A percentile compares a stretch with the other conserved stretches of the same genome.
Evolutionary conservation across 2,113 vertebrate species (phyloP).

Genomic region (Caretta caretta): DNA sequence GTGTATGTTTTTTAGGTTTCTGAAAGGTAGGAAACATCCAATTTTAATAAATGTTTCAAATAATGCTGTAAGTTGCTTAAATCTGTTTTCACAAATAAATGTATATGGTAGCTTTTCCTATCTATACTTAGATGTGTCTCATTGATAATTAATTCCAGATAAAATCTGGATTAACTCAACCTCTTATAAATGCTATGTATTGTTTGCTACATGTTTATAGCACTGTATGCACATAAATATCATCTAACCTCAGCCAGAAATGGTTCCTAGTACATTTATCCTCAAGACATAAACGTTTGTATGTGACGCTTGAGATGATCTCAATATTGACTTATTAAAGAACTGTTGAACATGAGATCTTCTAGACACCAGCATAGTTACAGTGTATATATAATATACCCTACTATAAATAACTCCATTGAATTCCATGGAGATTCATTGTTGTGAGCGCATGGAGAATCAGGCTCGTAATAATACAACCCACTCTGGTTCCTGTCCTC

Average conservation of each 20-base stretch:
- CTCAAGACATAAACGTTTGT: neutral
- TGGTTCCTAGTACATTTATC: neutral
- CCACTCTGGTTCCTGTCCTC: neutral
- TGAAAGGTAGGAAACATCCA: neutral
- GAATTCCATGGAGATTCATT: neutral
- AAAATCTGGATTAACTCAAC: neutral
- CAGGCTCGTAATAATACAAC: neutral
- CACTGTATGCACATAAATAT: neutral
- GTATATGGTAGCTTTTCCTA: neutral
- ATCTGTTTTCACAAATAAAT: neutral
- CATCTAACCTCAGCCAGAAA: neutral
- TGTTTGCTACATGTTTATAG: neutral
- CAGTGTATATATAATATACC: rapidly evolving
- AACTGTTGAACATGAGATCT: neutral
- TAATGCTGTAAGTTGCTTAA: neutral
- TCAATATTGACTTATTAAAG: neutral
- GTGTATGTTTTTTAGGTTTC: neutral
- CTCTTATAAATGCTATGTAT: neutral
- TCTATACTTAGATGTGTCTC: neutral
- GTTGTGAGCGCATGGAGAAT: neutral
- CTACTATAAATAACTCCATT: neutral
- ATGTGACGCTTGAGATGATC: neutral
- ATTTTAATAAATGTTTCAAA: neutral
- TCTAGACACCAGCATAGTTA: neutral
- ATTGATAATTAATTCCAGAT: neutral